These are phyloP conservation scores for Xanthorhoe spadicearia DNA, from an alignment of 2,888 invertebrate species.

Conservation along the genomic window DNA sequence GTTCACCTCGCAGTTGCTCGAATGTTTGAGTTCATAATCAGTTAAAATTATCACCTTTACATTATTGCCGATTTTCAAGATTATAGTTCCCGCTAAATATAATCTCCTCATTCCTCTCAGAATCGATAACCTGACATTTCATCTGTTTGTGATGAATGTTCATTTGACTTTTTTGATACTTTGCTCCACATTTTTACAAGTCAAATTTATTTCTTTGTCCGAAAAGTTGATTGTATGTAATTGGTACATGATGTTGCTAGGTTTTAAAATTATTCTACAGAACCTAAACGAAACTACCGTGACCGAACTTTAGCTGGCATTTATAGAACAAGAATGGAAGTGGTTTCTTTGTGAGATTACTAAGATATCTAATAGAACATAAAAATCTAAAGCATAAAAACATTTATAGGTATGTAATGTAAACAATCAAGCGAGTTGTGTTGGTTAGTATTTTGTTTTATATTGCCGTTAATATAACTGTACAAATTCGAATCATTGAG, in stretches of 20 bases:
- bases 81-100: conserved; percentile 62
- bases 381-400: neutral
- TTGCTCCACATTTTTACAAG: conserved; percentile 57
- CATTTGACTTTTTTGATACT: conserved; percentile 47
- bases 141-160: neutral
- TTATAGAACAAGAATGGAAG: conserved; percentile 19
- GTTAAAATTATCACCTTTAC: conserved; percentile 72
- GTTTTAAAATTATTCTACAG: conserved; percentile 35
- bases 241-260: conserved; percentile 24
- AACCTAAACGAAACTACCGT: conserved; percentile 33
- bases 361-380: neutral
- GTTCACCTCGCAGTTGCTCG: conserved; percentile 45
- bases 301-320: conserved; percentile 38
- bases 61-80: conserved; percentile 60
- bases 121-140: conserved; percentile 58
- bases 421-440: neutral
- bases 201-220: conserved; percentile 51
- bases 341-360: neutral
- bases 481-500: conserved; percentile 65
- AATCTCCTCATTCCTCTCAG: conserved; percentile 33
- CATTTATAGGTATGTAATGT: too few relatives aligned
- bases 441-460: conserved; percentile 11
- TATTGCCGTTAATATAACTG: conserved; percentile 48
- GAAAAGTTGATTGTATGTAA: conserved; percentile 27
- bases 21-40: conserved; percentile 72